phyloP scores from a whole-genome alignment of 2,797 vertebrate species.

The Muscicapa striata region DNA sequence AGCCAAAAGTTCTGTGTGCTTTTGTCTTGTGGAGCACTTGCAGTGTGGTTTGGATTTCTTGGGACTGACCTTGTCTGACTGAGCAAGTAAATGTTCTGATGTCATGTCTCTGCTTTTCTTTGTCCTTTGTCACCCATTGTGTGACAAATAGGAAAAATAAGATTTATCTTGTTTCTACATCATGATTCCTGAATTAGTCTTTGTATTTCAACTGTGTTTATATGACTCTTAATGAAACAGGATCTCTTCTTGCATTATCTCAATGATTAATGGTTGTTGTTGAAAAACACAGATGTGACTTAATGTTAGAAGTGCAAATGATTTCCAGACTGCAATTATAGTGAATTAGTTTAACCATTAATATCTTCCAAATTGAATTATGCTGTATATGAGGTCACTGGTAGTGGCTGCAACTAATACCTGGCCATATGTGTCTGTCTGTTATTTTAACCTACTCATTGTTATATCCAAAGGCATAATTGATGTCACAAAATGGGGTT shows the following conservation, averaged over 20 bases:
- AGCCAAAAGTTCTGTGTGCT: background rate
- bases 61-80: background rate
- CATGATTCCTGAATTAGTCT: background rate
- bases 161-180: background rate
- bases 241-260: background rate
- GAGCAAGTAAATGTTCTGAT: background rate
- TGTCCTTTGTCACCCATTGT: background rate
- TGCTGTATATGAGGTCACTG: background rate
- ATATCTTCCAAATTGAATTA: background rate
- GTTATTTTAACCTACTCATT: background rate
- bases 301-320: background rate
- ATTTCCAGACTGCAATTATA: background rate
- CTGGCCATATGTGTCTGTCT: background rate
- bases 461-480: background rate
- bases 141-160: background rate
- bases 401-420: background rate
- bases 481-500: background rate
- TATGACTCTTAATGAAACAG: background rate
- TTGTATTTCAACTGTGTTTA: background rate
- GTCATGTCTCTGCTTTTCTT: background rate
- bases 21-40: background rate
- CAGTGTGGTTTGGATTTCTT: background rate
- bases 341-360: background rate
- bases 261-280: background rate
- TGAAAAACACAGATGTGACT: background rate